Evolutionary conservation across 1,140 invertebrate genomes (phyloP).

Genomic region (Cydia fagiglandana): DNA sequence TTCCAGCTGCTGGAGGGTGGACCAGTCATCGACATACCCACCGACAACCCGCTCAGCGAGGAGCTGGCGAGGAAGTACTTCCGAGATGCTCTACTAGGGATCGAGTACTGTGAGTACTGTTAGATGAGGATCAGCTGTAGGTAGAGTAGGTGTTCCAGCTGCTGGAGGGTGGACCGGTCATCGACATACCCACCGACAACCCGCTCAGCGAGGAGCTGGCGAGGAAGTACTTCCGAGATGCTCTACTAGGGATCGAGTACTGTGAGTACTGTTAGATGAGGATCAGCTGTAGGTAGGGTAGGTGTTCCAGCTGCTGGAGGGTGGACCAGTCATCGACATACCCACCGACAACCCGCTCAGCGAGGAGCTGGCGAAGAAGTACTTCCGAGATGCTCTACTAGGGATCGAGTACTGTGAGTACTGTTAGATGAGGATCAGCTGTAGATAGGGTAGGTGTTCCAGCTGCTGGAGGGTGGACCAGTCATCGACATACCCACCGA

Average conservation of each 20-base stretch:
- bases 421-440: constrained; percentile 89
- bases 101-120: not conserved
- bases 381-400: constrained; percentile 93
- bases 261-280: constrained; percentile 87
- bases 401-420: no score
- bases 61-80: constrained; percentile 90
- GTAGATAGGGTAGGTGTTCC: constrained; percentile 86
- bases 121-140: constrained; percentile 89
- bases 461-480: constrained; percentile 86
- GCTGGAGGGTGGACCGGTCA: constrained; percentile 86
- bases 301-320: constrained; percentile 90
- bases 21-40: constrained; percentile 93
- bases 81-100: constrained; percentile 86
- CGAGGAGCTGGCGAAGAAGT: constrained; percentile 83
- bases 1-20: constrained; percentile 88
- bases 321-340: constrained; percentile 89
- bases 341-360: constrained; percentile 90
- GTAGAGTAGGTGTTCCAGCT: constrained; percentile 90
- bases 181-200: constrained; percentile 91
- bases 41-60: constrained; percentile 85
- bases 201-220: constrained; percentile 83
- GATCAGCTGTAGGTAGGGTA: constrained; percentile 89
- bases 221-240: constrained; percentile 94
- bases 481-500: constrained; percentile 93
- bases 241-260: constrained; percentile 76